phyloP scores from a whole-genome alignment of 2,888 invertebrate genomes.

The Gari tellinella region DNA sequence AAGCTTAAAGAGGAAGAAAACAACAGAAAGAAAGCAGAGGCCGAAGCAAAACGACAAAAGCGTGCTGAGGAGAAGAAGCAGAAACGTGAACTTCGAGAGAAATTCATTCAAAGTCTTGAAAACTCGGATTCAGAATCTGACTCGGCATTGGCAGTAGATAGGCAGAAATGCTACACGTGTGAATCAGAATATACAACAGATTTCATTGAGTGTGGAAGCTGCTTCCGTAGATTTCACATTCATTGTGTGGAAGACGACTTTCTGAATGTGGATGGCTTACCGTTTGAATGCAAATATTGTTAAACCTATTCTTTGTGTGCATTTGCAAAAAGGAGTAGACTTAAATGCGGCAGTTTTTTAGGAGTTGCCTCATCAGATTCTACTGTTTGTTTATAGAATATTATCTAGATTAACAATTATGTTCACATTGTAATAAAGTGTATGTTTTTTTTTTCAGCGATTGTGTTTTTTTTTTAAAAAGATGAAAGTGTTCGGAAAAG shows the following conservation, averaged over 20 bases:
- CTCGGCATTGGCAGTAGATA: not conserved
- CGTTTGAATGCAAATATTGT: constrained; percentile 15
- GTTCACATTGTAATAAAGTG: no score
- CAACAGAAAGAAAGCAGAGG: constrained; percentile 3
- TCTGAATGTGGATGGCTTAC: constrained; percentile 5
- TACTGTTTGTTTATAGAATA: no score
- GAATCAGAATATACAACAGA: constrained; percentile 6
- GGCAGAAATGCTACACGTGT: constrained; percentile 7
- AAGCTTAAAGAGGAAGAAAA: constrained; percentile 12
- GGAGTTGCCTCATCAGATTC: no score
- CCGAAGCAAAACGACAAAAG: not conserved
- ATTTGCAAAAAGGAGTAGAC: no score
- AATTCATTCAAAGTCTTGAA: not conserved
- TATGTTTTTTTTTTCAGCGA: no score
- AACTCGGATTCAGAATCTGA: not conserved
- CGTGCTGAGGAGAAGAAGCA: constrained; percentile 5
- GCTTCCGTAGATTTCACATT: constrained; percentile 7
- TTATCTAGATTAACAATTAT: no score
- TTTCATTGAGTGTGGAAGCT: constrained; percentile 8
- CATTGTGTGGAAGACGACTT: constrained; percentile 1
- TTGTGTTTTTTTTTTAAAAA: no score
- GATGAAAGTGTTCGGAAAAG: no score
- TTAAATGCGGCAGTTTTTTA: no score
- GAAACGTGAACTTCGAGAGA: constrained; percentile 5
- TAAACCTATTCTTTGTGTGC: not conserved